Evolutionary conservation across 2,888 invertebrate genomes (phyloP), one percentile per base, ranked within the genome.

Genomic region (Parnassius mnemosyne): DNA sequence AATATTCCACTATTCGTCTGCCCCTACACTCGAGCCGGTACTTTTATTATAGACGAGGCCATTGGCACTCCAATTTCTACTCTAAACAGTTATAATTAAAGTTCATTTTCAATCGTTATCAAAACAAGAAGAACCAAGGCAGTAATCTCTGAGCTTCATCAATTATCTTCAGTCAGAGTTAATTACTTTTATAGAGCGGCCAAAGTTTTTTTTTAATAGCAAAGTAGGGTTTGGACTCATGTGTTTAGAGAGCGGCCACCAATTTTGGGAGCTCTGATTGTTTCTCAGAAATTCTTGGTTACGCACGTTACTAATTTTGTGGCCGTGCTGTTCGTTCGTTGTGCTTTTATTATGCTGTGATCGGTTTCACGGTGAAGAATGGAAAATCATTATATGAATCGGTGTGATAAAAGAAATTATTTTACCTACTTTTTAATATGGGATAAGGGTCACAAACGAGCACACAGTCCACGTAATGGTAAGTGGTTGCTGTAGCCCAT

Each of bases 101-200:
- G 76, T 72, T 53, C 12, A 60, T 66, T 72, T 75, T 78, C 11
- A 56, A 25, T 12, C 67, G 65, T 9, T 10, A 1, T 10, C 1
- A 5, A 12, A 53, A 54, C 55, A 73, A 67, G 68, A 72, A 80
- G 76, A 34, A 77, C 76, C 71, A 75, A 78, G 81, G 80, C 78
- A 86, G 89, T 88, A 89, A 91, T 91, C 89, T 89, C 67, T 80
- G 81, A 80, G 83, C 83, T 89, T 87, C 91, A 91, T 91, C 91
- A 91, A 91, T 91, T 91, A 91, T 89, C 89, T 88, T 84, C 83
- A 85, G 84, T 81, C 83, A 72, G 80, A 90, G 85, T 90, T 91
- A 91, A 91, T 91, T 90, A 89, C 88, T 90, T 91, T 90, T 91
- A 91, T 91, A 89, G 89, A 88, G 83, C 87, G 81, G 80, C 73